A percentile compares a stretch with the other conserved stretches of the same genome.
These are phyloP conservation scores for Agrochola macilenta DNA, from an alignment of 2,888 invertebrate genomes.

Conservation along the genomic window DNA sequence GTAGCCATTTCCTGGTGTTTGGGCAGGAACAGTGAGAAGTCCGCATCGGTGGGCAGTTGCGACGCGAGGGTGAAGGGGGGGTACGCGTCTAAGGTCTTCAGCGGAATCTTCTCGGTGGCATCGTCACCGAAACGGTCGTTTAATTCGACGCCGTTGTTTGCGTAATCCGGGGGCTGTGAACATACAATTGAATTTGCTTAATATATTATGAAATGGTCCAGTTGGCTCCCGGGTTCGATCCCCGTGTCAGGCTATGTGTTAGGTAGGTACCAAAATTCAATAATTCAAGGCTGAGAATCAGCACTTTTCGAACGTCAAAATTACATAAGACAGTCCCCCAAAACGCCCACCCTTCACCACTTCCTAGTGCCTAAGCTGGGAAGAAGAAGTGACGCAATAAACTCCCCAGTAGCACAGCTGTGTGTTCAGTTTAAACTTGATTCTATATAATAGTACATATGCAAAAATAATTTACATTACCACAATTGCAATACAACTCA, in stretches of 20 bases:
- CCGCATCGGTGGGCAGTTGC: slow-evolving; percentile 90
- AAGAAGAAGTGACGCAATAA: too few species aligned
- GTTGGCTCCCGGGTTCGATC: not conserved
- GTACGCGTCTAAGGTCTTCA: slow-evolving; percentile 87
- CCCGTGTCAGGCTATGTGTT: not conserved
- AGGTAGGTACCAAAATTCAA: too few species aligned
- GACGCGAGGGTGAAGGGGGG: slow-evolving; percentile 91
- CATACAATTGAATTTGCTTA: not conserved
- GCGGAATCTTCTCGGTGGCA: slow-evolving; percentile 87
- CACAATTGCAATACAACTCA: too few species aligned
- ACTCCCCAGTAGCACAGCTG: too few species aligned
- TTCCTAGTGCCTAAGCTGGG: too few species aligned
- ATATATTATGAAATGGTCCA: not conserved
- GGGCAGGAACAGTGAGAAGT: slow-evolving; percentile 94
- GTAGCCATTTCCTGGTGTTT: slow-evolving; percentile 93
- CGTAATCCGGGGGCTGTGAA: slow-evolving; percentile 84
- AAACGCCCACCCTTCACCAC: too few species aligned
- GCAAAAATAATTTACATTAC: too few species aligned
- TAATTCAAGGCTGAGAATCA: too few species aligned
- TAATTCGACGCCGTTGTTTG: slow-evolving; percentile 90
- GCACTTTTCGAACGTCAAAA: too few species aligned
- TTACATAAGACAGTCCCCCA: too few species aligned
- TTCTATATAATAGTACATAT: too few species aligned
- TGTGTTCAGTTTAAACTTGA: too few species aligned
- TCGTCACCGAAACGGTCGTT: slow-evolving; percentile 92